Conservation (phyloP, 2,797 vertebrate species). For the Enteromius radiatus region DNA sequence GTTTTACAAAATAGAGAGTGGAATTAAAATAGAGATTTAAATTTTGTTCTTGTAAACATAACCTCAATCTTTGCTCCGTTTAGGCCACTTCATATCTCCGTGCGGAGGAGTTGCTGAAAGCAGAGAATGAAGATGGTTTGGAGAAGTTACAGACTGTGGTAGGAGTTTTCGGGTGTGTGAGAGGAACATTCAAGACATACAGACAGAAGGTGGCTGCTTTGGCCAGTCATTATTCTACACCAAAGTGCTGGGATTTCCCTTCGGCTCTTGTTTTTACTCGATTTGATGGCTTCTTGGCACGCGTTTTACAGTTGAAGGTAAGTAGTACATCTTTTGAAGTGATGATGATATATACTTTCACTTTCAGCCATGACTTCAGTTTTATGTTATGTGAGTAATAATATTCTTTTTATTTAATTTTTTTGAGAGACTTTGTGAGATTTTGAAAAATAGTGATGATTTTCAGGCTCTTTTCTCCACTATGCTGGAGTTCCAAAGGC, state of each 20-base stretch:
- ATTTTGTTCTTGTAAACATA: background rate
- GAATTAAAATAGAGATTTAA: background rate
- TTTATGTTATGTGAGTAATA: background rate
- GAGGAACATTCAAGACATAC: constrained; percentile 76
- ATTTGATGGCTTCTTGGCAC: constrained; percentile 79
- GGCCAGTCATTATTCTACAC: constrained; percentile 61
- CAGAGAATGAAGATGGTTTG: constrained; percentile 80
- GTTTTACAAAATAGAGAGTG: background rate
- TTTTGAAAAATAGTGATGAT: background rate
- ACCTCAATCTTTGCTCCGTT: background rate
- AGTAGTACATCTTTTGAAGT: constrained; percentile 43
- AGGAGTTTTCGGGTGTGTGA: constrained; percentile 75
- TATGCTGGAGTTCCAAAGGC: constrained; percentile 80
- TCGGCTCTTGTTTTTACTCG: constrained; percentile 79
- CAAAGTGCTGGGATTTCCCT: constrained; percentile 83
- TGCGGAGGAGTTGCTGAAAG: constrained; percentile 77
- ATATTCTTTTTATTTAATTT: background rate
- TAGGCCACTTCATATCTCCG: constrained; percentile 71
- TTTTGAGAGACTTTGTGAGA: background rate
- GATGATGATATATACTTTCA: background rate
- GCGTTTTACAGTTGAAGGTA: constrained; percentile 81
- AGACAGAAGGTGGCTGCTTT: constrained; percentile 73
- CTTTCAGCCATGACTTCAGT: background rate
- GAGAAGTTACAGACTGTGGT: constrained; percentile 76
- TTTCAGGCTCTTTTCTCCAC: constrained; percentile 79